Base-by-base conservation (phyloP, 2,888 invertebrate species). In the Cerastis rubricosa region DNA sequence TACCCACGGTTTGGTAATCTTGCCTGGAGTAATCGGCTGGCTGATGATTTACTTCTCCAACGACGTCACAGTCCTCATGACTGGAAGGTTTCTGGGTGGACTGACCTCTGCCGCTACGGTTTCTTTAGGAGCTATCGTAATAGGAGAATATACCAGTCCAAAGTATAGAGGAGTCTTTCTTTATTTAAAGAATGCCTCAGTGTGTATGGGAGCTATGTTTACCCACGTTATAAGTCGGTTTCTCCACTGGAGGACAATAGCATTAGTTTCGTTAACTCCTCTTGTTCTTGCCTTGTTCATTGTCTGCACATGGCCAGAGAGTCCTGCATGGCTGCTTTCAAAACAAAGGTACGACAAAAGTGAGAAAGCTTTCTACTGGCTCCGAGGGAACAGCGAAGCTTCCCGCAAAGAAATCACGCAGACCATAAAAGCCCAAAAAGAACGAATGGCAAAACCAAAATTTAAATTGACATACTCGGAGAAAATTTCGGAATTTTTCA, bases 81-180 rank as follows among this genome's bases (percentile, higher is more conserved):
- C 47, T 9, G 87, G 88, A 14, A 66, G 85, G 29, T 71, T 84
- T n/a, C 54, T 88, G 0, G 35, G 79, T 0, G 88, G 87, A 9
- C 0, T 87, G 11, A 74, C 85, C 40, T 61, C 81, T 11, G 78
- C 69, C 1, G 87, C 78, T 0, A 87, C 87, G 1, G 84, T 85
- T 0, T 87, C 95, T 1, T 83, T 94, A 11, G 91, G 91, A 22
- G 91, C 95, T 0, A 93, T 97, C 9, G 95, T 95, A 74, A 93
- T 96, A 47, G 95, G 95, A 51, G 97, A 97, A 89, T 95, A 93
- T 14, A 93, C 94, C 2, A 94, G 95, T 66, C 97, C 97, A 0
- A 94, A 94, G 78, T 93, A 97, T 63, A 93, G 97, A 65, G 97
- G 97, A 11, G 92, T 97, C 5, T 93, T 97, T 7, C 92, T 97